phyloP scores from a whole-genome alignment of 2,888 invertebrate species.

The Stegophylla sp. region DNA sequence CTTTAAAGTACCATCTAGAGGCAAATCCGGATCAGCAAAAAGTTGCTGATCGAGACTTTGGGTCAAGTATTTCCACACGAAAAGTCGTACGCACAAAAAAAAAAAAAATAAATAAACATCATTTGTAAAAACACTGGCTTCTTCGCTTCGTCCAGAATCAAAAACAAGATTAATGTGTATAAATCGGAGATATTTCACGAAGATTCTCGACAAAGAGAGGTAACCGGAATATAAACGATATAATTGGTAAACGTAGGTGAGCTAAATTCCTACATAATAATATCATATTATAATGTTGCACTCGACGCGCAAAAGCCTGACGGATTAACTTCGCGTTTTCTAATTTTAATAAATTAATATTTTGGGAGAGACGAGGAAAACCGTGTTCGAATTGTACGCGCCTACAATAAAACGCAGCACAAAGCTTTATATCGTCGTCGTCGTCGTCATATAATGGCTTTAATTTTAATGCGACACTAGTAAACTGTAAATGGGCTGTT shows the following conservation, averaged over 20 bases:
- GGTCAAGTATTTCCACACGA: no score
- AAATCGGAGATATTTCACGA: not conserved
- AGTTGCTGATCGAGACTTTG: no score
- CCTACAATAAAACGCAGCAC: not conserved
- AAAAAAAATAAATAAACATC: no score
- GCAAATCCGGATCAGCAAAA: no score
- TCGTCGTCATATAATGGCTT: slow-evolving; percentile 4
- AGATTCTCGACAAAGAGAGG: no score
- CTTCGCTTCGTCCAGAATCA: no score
- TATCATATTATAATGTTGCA: not conserved
- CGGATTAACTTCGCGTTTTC: not conserved
- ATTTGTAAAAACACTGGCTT: no score
- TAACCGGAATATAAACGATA: no score
- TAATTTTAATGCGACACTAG: slow-evolving; percentile 30
- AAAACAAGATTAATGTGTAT: slow-evolving; percentile 3
- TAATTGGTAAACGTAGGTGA: no score
- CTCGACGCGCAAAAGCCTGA: not conserved
- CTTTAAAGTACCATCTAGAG: no score
- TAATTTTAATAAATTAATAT: not conserved
- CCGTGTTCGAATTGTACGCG: not conserved
- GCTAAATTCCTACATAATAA: no score
- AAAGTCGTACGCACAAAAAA: no score
- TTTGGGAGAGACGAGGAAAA: not conserved
- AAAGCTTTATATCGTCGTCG: not conserved
- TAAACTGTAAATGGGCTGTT: not conserved